phyloP scores from a whole-genome alignment of 2,113 vertebrate genomes.

The Pituophis catenifer region DNA sequence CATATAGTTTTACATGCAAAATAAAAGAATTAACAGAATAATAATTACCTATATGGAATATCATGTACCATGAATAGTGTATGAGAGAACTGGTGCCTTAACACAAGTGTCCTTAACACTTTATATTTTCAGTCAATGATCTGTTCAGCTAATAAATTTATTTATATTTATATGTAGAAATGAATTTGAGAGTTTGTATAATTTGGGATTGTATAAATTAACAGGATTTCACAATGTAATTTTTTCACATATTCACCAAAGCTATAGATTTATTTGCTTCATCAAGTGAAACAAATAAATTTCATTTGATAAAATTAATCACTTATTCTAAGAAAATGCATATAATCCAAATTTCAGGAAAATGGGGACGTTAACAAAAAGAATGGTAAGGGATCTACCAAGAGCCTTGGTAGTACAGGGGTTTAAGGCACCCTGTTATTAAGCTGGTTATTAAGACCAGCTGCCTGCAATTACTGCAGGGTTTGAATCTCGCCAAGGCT shows the following conservation, averaged over 20 bases:
- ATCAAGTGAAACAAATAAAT: conserved; percentile 53
- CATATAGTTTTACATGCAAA: not conserved
- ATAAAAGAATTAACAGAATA: not conserved
- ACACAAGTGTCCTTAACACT: not conserved
- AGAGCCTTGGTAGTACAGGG: too few relatives aligned
- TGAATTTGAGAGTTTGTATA: not conserved
- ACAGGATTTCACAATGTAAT: conserved; percentile 38
- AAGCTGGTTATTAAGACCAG: too few relatives aligned
- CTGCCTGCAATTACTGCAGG: too few relatives aligned
- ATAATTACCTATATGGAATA: not conserved
- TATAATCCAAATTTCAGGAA: conserved; percentile 59
- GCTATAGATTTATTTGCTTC: conserved; percentile 52
- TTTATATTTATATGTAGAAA: too few relatives aligned
- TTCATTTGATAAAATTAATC: conserved; percentile 60
- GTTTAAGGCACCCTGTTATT: too few relatives aligned
- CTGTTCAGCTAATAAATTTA: not conserved
- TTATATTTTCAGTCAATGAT: not conserved
- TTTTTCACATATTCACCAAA: conserved; percentile 44
- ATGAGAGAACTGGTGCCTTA: not conserved
- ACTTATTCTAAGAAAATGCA: conserved; percentile 61
- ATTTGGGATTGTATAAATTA: conserved; percentile 22
- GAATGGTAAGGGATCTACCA: conserved; percentile 42
- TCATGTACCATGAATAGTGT: not conserved
- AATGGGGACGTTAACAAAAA: conserved; percentile 51
- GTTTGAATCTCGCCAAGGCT: too few relatives aligned